Evolutionary conservation across 2,888 invertebrate genomes (phyloP), one percentile per base, ranked within the genome.

Genomic region (Amphimallon solstitiale): DNA sequence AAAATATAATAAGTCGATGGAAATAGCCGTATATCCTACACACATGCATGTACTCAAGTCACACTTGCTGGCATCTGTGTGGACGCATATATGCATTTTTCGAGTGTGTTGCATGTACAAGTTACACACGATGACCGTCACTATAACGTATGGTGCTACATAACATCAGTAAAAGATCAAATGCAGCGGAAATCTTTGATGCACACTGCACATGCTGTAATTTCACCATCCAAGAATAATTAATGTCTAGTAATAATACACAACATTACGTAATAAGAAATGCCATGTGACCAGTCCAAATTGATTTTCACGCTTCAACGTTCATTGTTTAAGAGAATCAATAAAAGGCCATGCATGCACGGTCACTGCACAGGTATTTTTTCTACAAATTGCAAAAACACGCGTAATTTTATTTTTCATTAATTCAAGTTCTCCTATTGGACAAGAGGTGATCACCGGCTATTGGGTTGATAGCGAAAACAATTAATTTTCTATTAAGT

Each of bases 371-470:
- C 17, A 9, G 37, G n/a, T 37, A n/a, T 54, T 54, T 19, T 17
- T 19, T n/a, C 38, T 54, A 14, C 21, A 12, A 17, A 54, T 54
- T 37, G 38, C 38, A 21, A 54, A n/a, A 38, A 54, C 54, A 38
- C 19, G 37, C 21, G 19, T 19, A 54, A 54, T 54, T 54, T 54
- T 54, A 54, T 54, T 54, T 54, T 54, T 21, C 54, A 54, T 54
- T 38, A 54, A 51, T 35, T 51, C 15, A 51, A 5, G 29, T 38
- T 12, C 38, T 54, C 38, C 21, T 38, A 54, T 54, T 54, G 54
- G 54, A 54, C 5, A 21, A 12, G 4, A n/a, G 21, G 38, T 38
- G 38, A 38, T 54, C 6, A 54, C n/a, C 35, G 38, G 7, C 19
- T 10, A 54, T 54, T 38, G 7, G 21, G 35, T 48, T 48, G 52